A percentile compares a stretch with the other conserved stretches of the same genome.
Evolutionary conservation across 2,113 vertebrate species (phyloP).

Genomic region (Podilymbus podiceps): DNA sequence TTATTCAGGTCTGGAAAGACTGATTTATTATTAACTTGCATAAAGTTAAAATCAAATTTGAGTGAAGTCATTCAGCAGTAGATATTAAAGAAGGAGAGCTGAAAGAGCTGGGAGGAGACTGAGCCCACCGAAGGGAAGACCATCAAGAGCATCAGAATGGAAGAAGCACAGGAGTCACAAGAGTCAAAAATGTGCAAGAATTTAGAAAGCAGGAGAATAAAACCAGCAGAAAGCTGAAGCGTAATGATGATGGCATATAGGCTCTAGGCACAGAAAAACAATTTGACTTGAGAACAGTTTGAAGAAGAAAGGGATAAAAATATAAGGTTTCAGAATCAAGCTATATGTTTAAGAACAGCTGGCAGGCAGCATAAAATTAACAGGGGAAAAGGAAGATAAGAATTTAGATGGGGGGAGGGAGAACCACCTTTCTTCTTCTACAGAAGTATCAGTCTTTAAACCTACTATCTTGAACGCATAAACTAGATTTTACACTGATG

Average conservation of each 20-base stretch:
- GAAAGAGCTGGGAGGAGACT: not conserved
- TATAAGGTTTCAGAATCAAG: not conserved
- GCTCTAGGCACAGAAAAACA: not conserved
- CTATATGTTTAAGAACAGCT: not conserved
- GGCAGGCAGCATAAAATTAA: not conserved
- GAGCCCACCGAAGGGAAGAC: not conserved
- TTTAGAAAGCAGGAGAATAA: not conserved
- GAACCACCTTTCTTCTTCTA: not conserved
- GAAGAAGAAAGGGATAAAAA: not conserved
- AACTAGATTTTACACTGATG: not conserved
- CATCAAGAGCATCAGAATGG: not conserved
- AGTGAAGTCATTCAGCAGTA: not conserved
- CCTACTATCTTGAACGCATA: not conserved
- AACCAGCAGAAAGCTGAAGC: not conserved
- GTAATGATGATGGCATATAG: not conserved
- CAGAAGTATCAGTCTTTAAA: not conserved
- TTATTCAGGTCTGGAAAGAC: not conserved
- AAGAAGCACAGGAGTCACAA: not conserved
- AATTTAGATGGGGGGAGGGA: not conserved
- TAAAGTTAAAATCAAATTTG: not conserved
- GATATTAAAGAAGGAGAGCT: not conserved
- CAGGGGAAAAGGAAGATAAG: not conserved
- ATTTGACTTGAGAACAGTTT: not conserved
- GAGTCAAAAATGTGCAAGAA: not conserved
- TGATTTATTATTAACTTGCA: not conserved